Evolutionary conservation across 2,113 vertebrate species (phyloP).

Genomic region (Speoplatyrhinus poulsoni): DNA sequence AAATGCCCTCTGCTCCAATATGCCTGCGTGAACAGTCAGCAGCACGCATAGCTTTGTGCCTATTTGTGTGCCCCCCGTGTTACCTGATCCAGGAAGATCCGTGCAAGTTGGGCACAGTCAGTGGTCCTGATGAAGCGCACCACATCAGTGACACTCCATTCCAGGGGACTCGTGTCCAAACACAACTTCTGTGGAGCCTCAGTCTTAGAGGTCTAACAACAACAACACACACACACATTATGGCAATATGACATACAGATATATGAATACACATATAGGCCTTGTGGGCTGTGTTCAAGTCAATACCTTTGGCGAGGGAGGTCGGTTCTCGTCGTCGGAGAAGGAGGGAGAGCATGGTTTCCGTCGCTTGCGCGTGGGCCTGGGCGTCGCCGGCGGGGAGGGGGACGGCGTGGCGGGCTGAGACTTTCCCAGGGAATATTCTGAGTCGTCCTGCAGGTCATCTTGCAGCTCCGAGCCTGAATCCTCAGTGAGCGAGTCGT

Average conservation of each 20-base stretch:
- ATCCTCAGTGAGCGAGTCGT: conserved; percentile 91
- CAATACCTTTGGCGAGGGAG: conserved; percentile 90
- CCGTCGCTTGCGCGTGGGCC: conserved; percentile 73
- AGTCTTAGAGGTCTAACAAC: conserved; percentile 72
- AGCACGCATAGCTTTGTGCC: no score
- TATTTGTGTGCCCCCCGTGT: background rate
- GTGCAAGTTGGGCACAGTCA: conserved; percentile 92
- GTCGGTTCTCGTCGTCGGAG: conserved; percentile 92
- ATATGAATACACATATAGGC: background rate
- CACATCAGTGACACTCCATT: conserved; percentile 94
- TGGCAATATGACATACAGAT: background rate
- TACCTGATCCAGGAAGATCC: conserved; percentile 98
- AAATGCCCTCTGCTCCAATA: no score
- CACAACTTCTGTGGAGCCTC: conserved; percentile 89
- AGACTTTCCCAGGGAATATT: conserved; percentile 89
- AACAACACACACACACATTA: background rate
- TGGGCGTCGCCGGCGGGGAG: conserved; percentile 84
- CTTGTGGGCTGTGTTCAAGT: conserved; percentile 1
- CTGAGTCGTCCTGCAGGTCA: conserved; percentile 90
- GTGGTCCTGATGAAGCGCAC: conserved; percentile 95
- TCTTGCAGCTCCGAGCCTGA: conserved; percentile 90
- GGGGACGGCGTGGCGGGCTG: conserved; percentile 87
- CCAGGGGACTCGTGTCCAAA: conserved; percentile 93
- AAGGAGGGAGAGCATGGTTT: conserved; percentile 86
- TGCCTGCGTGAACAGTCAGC: no score